phyloP scores from a whole-genome alignment of 2,113 vertebrate genomes.

The Mola mola region DNA sequence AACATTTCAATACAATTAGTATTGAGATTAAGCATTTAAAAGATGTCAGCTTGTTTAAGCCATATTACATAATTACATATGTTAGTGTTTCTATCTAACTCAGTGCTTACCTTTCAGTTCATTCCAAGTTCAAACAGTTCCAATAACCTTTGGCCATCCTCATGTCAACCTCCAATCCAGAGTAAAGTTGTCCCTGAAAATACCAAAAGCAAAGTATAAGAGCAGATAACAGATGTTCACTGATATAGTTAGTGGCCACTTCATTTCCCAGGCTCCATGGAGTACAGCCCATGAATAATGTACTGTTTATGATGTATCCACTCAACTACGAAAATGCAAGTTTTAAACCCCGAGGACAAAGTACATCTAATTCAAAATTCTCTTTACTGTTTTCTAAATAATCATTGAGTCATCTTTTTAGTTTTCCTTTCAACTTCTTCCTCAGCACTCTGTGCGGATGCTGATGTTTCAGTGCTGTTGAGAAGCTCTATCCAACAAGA shows the following conservation, averaged over 20 bases:
- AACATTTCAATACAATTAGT: background rate
- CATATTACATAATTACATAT: background rate
- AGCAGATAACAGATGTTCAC: conserved; percentile 26
- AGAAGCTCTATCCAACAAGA: conserved; percentile 55
- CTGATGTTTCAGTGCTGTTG: conserved; percentile 46
- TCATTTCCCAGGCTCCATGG: conserved; percentile 5
- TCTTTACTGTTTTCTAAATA: conserved; percentile 69
- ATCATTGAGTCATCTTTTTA: conserved; percentile 68
- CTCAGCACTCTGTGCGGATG: conserved; percentile 54
- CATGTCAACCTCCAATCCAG: conserved; percentile 55
- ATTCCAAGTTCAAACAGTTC: conserved; percentile 58
- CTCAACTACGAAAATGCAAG: conserved; percentile 38
- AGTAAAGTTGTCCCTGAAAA: conserved; percentile 63
- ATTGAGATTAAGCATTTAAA: background rate
- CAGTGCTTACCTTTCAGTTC: conserved; percentile 74
- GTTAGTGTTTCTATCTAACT: background rate
- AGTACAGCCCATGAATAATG: conserved; percentile 47
- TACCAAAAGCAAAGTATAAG: conserved; percentile 34
- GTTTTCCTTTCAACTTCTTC: conserved; percentile 54
- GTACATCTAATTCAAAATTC: conserved; percentile 60
- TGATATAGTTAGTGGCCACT: conserved; percentile 29
- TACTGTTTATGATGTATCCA: conserved; percentile 49
- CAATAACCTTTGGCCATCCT: conserved; percentile 64
- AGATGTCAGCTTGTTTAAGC: no score
- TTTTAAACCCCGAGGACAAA: conserved; percentile 54